These are phyloP conservation scores for Colletes collaris DNA, from an alignment of 2,888 invertebrate genomes.

Conservation along the genomic window DNA sequence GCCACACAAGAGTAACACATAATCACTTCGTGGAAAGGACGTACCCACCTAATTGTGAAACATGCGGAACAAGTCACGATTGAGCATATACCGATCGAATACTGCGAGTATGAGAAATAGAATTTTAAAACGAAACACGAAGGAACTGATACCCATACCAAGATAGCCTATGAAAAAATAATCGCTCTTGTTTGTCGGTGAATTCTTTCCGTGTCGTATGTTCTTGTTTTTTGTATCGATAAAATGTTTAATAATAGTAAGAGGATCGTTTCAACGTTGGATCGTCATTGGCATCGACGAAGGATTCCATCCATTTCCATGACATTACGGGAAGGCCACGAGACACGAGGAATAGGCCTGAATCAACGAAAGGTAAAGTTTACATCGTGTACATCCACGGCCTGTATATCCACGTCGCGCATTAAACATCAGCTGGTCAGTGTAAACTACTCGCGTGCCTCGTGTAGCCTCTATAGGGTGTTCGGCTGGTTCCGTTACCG, in stretches of 20 bases:
- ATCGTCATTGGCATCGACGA: neutral
- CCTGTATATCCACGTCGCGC: constrained; percentile 33
- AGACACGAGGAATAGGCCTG: constrained; percentile 31
- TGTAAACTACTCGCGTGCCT: constrained; percentile 42
- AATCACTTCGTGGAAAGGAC: too few species aligned
- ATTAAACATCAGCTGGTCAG: constrained; percentile 55
- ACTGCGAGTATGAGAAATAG: too few species aligned
- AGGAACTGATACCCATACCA: too few species aligned
- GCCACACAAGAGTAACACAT: too few species aligned
- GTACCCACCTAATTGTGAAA: too few species aligned
- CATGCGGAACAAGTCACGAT: too few species aligned
- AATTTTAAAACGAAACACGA: too few species aligned
- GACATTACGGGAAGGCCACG: constrained; percentile 42
- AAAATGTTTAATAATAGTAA: neutral
- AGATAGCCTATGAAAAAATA: neutral
- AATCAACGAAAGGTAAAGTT: constrained; percentile 52
- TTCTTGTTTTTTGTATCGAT: neutral
- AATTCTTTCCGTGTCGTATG: neutral
- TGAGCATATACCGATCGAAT: too few species aligned
- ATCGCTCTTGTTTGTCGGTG: neutral
- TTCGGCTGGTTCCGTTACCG: constrained; percentile 6
- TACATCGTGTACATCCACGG: constrained; percentile 34
- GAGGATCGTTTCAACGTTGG: neutral
- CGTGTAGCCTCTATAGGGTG: constrained; percentile 19
- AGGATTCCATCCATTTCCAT: constrained; percentile 28